These are phyloP conservation scores for Lophius piscatorius DNA, from an alignment of 2,113 vertebrate species.

Conservation along the genomic window DNA sequence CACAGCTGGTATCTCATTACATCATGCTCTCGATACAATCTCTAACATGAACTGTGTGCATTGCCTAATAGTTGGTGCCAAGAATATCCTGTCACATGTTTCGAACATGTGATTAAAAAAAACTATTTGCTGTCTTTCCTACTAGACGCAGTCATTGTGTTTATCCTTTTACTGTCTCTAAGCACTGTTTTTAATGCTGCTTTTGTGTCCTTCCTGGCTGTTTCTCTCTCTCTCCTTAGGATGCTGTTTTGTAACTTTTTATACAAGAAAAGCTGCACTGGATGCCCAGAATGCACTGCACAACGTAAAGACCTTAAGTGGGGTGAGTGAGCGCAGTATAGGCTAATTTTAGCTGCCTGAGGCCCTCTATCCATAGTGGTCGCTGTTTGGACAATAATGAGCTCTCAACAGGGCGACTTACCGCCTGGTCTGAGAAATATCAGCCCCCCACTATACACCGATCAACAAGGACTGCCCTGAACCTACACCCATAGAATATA, in stretches of 20 bases:
- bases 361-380: slow-evolving; percentile 46
- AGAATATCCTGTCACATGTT: slow-evolving; percentile 60
- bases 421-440: slow-evolving; percentile 48
- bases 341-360: slow-evolving; percentile 54
- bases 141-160: slow-evolving; percentile 19
- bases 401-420: slow-evolving; percentile 50
- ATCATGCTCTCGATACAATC: slow-evolving; percentile 37
- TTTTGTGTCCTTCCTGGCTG: slow-evolving; percentile 40
- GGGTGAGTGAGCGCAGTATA: slow-evolving; percentile 88
- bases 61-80: slow-evolving; percentile 30
- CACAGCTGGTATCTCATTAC: slow-evolving; percentile 46
- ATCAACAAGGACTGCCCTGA: slow-evolving; percentile 27
- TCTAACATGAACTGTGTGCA: slow-evolving; percentile 29
- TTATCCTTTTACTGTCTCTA: slow-evolving; percentile 38
- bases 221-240: slow-evolving; percentile 79
- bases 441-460: slow-evolving; percentile 18
- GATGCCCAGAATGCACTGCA: slow-evolving; percentile 99
- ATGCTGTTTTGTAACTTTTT: slow-evolving; percentile 99
- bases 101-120: slow-evolving; percentile 35
- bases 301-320: slow-evolving; percentile 99
- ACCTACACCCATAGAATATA: slow-evolving; percentile 18
- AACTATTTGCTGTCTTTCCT: slow-evolving; percentile 32
- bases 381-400: slow-evolving; percentile 55
- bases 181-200: slow-evolving; percentile 46
- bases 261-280: slow-evolving; percentile 98